Conservation (phyloP, 2,113 vertebrate genomes). For the Mus musculus region GRCm39 chr5:115922501-115923000, state of each 20-base stretch:
- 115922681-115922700: not conserved
- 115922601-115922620: not conserved
- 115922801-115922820: not conserved
- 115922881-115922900: not conserved
- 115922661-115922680: too few species aligned
- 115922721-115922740: not conserved
- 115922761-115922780: not conserved
- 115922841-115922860: not conserved
- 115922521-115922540: not conserved
- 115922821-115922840: not conserved
- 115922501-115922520: not conserved
- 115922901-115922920: not conserved
- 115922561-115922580: not conserved
- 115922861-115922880: not conserved
- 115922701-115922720: not conserved
- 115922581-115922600: not conserved
- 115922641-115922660: not conserved
- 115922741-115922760: not conserved
- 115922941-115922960: not conserved
- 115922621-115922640: not conserved
- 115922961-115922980: not conserved
- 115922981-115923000: not conserved
- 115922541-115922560: not conserved
- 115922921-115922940: not conserved
- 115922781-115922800: not conserved